Evolutionary conservation across 2,797 vertebrate genomes (phyloP).

Genomic region (Gorsachius magnificus): DNA sequence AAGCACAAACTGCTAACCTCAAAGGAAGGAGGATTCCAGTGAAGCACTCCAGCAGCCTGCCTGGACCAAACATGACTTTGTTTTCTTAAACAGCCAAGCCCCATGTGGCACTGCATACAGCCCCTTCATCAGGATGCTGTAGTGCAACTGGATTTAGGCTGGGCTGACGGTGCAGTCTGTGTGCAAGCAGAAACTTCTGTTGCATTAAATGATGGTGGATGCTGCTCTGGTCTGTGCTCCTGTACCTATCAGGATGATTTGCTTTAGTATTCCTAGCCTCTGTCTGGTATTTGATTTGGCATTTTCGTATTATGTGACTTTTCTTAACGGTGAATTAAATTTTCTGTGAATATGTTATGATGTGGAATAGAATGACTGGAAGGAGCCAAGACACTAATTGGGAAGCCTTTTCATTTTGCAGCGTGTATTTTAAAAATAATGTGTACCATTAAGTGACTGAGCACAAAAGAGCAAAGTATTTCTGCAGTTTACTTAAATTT

Average conservation of each 20-base stretch:
- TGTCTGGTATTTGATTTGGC: background rate
- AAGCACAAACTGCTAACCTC: background rate
- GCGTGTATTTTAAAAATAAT: background rate
- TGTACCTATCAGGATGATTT: background rate
- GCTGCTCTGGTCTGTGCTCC: background rate
- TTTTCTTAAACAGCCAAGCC: background rate
- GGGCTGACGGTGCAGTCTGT: fast-evolving
- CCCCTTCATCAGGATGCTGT: background rate
- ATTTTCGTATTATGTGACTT: background rate
- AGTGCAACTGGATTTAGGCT: background rate
- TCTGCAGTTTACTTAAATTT: background rate
- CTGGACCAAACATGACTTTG: background rate
- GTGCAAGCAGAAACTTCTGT: background rate
- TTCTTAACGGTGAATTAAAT: background rate
- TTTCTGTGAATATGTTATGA: background rate
- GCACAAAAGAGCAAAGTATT: background rate
- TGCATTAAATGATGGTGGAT: background rate
- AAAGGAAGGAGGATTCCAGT: background rate
- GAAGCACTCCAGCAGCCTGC: background rate
- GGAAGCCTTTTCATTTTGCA: background rate
- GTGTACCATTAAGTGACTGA: background rate
- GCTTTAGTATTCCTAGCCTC: background rate
- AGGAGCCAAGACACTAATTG: background rate
- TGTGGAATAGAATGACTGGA: background rate
- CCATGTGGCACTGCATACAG: background rate